These are phyloP conservation scores for Datnioides undecimradiatus DNA, from an alignment of 2,113 vertebrate species.

Conservation along the genomic window DNA sequence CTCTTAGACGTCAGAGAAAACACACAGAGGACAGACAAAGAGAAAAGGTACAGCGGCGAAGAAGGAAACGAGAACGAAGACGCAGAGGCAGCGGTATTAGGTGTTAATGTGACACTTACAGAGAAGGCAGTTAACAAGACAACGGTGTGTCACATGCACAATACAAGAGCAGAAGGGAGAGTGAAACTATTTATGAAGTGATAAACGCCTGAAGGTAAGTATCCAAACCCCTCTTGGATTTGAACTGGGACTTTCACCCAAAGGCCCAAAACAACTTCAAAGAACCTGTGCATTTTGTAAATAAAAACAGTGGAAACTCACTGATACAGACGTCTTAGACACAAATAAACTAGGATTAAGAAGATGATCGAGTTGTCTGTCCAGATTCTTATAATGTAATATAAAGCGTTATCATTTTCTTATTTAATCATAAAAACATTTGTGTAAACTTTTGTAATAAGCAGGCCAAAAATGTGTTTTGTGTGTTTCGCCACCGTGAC, in stretches of 20 bases:
- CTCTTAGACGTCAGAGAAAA: conserved; percentile 21
- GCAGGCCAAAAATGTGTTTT: too few species aligned
- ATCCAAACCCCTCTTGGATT: not conserved
- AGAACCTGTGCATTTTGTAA: not conserved
- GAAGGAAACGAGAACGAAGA: not conserved
- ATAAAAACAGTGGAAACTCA: not conserved
- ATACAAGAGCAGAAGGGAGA: conserved; percentile 13
- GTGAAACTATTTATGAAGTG: too few species aligned
- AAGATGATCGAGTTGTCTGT: too few species aligned
- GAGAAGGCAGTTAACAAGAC: conserved; percentile 12
- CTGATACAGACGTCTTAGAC: not conserved
- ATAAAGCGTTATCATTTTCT: too few species aligned
- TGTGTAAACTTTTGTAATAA: too few species aligned
- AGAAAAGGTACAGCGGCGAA: not conserved
- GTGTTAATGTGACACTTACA: conserved; percentile 21
- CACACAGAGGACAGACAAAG: not conserved
- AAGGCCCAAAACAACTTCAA: not conserved
- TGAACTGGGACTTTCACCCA: not conserved
- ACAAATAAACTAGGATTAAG: too few species aligned
- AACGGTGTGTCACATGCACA: conserved; percentile 9
- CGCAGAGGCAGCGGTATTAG: not conserved
- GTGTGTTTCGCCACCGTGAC: too few species aligned
- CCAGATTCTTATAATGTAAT: too few species aligned
- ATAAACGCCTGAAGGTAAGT: too few species aligned
- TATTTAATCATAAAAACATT: too few species aligned